These are phyloP conservation scores for Chrysolina haemoptera DNA, from an alignment of 2,888 invertebrate species.

Conservation along the genomic window DNA sequence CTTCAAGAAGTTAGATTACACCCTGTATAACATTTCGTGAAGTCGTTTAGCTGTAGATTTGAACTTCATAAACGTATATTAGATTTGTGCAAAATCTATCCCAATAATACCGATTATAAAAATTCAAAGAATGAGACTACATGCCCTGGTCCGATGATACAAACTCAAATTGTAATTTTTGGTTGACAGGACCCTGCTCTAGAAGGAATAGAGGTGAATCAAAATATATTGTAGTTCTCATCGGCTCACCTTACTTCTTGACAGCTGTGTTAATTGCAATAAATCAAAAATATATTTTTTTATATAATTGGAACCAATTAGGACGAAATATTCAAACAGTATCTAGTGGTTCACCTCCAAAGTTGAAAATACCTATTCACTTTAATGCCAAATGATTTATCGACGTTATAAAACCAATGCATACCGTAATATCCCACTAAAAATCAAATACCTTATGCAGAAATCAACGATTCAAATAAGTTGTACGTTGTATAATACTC, in stretches of 20 bases:
- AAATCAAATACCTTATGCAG: background rate
- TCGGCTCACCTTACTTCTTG: too few relatives aligned
- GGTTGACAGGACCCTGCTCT: too few relatives aligned
- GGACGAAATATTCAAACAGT: background rate
- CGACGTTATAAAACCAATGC: background rate
- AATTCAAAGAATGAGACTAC: too few relatives aligned
- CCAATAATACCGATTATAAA: too few relatives aligned
- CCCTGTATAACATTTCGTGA: too few relatives aligned
- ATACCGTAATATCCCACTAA: conserved; percentile 5
- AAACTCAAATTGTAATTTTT: too few relatives aligned
- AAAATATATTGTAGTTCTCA: background rate
- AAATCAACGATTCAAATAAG: conserved; percentile 13
- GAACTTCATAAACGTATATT: too few relatives aligned
- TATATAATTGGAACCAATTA: background rate
- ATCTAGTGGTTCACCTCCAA: conserved; percentile 6
- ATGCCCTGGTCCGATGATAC: too few relatives aligned
- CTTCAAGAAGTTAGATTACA: too few relatives aligned
- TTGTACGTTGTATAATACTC: conserved; percentile 18
- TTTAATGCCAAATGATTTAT: background rate
- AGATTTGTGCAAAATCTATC: too few relatives aligned
- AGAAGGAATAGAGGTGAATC: too few relatives aligned
- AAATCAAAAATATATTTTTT: background rate
- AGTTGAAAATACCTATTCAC: background rate
- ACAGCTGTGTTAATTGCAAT: background rate
- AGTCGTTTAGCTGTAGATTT: too few relatives aligned